Conservation (phyloP, 2,113 vertebrate genomes). For the Hippopotamus amphibius region DNA sequence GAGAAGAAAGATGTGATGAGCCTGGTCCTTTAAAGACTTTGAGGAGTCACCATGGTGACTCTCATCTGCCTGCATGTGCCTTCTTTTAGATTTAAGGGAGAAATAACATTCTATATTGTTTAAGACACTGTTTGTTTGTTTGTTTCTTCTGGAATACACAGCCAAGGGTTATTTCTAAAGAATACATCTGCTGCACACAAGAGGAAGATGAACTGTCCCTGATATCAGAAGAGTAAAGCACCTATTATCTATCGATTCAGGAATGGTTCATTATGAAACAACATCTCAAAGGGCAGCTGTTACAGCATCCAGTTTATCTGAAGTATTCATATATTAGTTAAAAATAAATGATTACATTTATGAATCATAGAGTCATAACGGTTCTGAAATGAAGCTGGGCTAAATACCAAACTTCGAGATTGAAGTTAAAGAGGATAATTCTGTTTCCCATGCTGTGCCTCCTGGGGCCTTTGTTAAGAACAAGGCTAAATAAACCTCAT, state of each 20-base stretch:
- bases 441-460: constrained; percentile 10
- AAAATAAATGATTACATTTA: constrained; percentile 74
- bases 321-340: constrained; percentile 67
- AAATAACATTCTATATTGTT: not conserved
- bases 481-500: constrained; percentile 21
- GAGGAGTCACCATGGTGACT: too few species aligned
- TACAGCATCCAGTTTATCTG: constrained; percentile 50
- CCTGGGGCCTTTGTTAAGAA: not conserved
- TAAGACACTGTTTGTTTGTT: not conserved
- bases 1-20: not conserved
- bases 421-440: constrained; percentile 46
- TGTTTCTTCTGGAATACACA: not conserved
- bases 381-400: constrained; percentile 48
- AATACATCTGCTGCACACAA: not conserved
- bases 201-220: not conserved
- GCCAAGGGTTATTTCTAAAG: not conserved
- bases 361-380: constrained; percentile 68
- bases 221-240: constrained; percentile 10
- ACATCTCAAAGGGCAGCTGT: constrained; percentile 47
- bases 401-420: constrained; percentile 49
- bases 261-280: constrained; percentile 26
- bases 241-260: not conserved
- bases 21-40: not conserved
- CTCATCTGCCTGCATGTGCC: not conserved
- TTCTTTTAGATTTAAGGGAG: constrained; percentile 11